phyloP scores from a whole-genome alignment of 2,888 invertebrate genomes.

The Dryobotodes eremita region DNA sequence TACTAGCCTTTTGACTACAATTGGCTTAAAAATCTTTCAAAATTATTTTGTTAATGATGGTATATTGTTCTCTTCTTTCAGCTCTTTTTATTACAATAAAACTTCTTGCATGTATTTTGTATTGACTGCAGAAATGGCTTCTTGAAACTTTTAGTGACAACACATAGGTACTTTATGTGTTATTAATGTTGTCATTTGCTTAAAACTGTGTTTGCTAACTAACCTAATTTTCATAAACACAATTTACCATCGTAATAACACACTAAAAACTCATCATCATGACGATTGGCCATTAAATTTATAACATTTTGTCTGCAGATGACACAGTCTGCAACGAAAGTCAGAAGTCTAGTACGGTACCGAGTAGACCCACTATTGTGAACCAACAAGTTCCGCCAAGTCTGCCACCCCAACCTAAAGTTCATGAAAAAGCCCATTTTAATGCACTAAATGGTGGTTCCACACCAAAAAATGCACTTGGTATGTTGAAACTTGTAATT shows the following conservation, averaged over 20 bases:
- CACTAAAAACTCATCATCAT: constrained; percentile 53
- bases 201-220: constrained; percentile 29
- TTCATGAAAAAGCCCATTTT: constrained; percentile 82
- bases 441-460: constrained; percentile 87
- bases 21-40: constrained; percentile 56
- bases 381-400: constrained; percentile 72
- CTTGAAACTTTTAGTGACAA: background rate
- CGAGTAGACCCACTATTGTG: constrained; percentile 80
- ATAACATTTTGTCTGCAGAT: constrained; percentile 86
- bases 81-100: constrained; percentile 16
- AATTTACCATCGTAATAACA: constrained; percentile 66
- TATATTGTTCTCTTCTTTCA: constrained; percentile 54
- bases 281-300: constrained; percentile 68
- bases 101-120: constrained; percentile 42
- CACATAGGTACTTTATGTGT: background rate
- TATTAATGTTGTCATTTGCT: constrained; percentile 5
- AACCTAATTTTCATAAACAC: constrained; percentile 48
- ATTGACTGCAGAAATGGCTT: constrained; percentile 28
- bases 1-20: constrained; percentile 74
- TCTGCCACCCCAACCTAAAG: constrained; percentile 78
- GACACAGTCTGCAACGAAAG: constrained; percentile 87
- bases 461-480: constrained; percentile 85
- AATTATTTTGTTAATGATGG: constrained; percentile 60
- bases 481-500: constrained; percentile 79
- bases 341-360: constrained; percentile 83